Base-by-base conservation (phyloP, 2,888 invertebrate species). In the Gryllus longicercus region DNA sequence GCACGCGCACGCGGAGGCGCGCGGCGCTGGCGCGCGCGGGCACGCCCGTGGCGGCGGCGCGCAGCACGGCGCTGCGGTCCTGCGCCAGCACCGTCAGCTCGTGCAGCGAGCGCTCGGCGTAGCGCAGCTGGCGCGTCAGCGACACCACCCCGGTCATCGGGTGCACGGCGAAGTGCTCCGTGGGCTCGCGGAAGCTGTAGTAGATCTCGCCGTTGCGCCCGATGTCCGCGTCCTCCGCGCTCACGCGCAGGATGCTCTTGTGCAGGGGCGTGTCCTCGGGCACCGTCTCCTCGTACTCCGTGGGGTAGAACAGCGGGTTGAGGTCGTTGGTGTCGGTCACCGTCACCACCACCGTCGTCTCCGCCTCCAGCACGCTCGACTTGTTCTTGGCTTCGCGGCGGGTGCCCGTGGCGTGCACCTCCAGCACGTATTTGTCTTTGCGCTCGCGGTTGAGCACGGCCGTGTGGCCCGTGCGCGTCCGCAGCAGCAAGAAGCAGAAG, bases 141-240 rank as follows among this genome's bases (percentile, higher is more conserved):
- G 94, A 93, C 81, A 98, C 92, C 50, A 95, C 92, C 14, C 98
- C 98, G 77, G 94, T 94, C 80, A 96, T 95, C 2, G 98, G 97
- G 87, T 99, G 97, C 81, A 99, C 93, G 63, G 96, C 94, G 86
- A 98, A 99, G 84, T 92, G 93, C 85, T 95, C 93, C 76, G 93
- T 95, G 81, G 91, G 90, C 84, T 95, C 93, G 78, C 91, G 89
- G 85, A 99, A 93, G 86, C 96, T 97, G 88, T 98, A 99, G 88
- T 98, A 98, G 84, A 99, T 96, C 89, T 98, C 97, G 1, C 98
- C 97, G 87, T 99, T 99, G 84, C 96, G 90, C 3, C 98, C 99
- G 63, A 96, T 89, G 87, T 99, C 99, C 5, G 99, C 98, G 88
- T 99, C 99, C 85, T 96, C 97, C 0, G 98, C 99, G 63, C 92